Evolutionary conservation across 2,888 invertebrate genomes (phyloP), one percentile per base, ranked within the genome.

Genomic region (Trichopria drosophilae): DNA sequence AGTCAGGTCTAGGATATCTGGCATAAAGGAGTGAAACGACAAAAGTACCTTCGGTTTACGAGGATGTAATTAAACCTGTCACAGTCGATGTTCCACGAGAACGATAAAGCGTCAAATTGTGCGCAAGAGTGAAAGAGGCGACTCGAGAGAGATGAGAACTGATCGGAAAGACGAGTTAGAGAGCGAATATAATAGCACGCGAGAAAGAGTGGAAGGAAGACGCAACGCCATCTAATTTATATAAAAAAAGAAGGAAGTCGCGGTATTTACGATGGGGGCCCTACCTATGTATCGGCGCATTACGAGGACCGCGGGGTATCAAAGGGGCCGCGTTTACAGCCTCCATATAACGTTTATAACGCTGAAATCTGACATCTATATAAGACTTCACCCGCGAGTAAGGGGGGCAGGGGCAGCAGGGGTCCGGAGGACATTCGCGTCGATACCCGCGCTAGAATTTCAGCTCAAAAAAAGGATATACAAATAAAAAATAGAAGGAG

Each of bases 291-390:
- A 64, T 62, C 56, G 57, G 53, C 59, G 64, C 62, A 55, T 60
- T 63, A 64, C 61, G 57, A 55, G 58, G 45, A 48, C 40, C 55
- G 36, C 18, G 49, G 49, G 62, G 32, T 31, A 69, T 72, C 73
- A 73, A 73, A 73, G 73, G 57, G 56, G 58, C 73, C 73, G 61
- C 51, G 68, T 61, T 61, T 61, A 61, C 50, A 46, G 53, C 62
- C 53, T 64, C 61, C 63, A 66, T 73, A 73, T 74, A 72, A 70
- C 66, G 61, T 71, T 68, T 63, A 63, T 57, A 61, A 60, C 69
- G 62, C 62, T 63, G 63, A 65, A 69, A 67, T 70, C 71, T 69
- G 69, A 73, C 72, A 67, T 73, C 72, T 71, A 68, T 70, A 71
- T 69, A 66, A 65, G 55, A 57, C 55, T 49, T 54, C 53, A 49